Percentiles rank a stretch among this genome's conserved stretches.
These are phyloP conservation scores for Malurus elegans DNA, from an alignment of 2,113 vertebrate genomes.

Conservation along the genomic window DNA sequence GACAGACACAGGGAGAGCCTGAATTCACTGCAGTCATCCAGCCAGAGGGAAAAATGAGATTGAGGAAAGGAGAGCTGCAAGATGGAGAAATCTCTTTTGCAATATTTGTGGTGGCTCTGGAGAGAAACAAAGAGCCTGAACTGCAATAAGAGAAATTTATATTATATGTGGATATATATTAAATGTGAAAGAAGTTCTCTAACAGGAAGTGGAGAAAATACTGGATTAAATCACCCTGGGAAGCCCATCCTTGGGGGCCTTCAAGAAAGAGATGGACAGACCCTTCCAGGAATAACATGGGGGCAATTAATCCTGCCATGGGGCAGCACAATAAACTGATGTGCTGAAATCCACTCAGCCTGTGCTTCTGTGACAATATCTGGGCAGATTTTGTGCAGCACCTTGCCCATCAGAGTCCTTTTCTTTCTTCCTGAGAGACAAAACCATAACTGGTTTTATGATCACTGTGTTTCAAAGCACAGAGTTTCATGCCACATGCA, in stretches of 20 bases:
- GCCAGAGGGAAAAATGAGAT: neutral
- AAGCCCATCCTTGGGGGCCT: neutral
- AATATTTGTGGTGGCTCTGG: neutral
- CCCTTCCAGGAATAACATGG: neutral
- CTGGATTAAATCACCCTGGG: neutral
- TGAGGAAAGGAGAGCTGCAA: neutral
- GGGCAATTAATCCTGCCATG: neutral
- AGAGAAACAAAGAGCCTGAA: neutral
- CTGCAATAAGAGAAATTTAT: neutral
- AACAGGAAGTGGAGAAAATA: neutral
- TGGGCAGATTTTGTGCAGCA: neutral
- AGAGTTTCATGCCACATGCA: neutral
- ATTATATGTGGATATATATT: neutral
- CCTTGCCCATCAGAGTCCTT: neutral
- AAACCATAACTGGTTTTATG: neutral
- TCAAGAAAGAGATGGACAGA: neutral
- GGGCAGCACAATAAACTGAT: neutral
- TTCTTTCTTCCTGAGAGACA: neutral
- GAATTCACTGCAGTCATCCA: neutral
- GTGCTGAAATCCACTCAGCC: neutral
- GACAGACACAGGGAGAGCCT: neutral
- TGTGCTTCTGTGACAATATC: neutral
- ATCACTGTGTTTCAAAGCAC: neutral
- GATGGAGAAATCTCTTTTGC: neutral
- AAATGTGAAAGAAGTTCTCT: neutral